Evolutionary conservation across 2,797 vertebrate genomes (phyloP).

Genomic region (Pterois miles): DNA sequence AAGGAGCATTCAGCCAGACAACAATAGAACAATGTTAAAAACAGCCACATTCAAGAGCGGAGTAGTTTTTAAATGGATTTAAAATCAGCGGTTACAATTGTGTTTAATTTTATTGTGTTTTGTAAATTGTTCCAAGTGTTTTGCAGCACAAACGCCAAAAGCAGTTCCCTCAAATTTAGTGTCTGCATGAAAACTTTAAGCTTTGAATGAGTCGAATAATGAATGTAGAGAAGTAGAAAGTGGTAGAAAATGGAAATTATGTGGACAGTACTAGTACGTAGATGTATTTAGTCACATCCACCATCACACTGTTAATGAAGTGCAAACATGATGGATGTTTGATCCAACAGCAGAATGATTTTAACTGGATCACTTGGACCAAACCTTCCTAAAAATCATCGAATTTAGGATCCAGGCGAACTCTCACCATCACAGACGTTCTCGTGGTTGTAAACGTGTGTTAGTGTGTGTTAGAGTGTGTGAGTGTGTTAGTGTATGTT

Average conservation of each 20-base stretch:
- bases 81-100: too few relatives aligned
- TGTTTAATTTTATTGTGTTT: too few relatives aligned
- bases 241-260: background rate
- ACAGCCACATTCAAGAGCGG: too few relatives aligned
- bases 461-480: constrained; percentile 12
- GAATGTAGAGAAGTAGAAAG: too few relatives aligned
- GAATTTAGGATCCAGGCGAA: background rate
- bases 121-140: too few relatives aligned
- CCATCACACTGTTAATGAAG: background rate
- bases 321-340: background rate
- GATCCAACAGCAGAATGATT: background rate
- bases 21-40: too few relatives aligned
- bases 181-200: too few relatives aligned
- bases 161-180: too few relatives aligned
- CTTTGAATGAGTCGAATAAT: too few relatives aligned
- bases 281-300: background rate
- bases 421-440: constrained; percentile 20
- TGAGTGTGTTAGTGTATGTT: background rate
- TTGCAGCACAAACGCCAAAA: too few relatives aligned
- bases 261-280: background rate
- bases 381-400: background rate
- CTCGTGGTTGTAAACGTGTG: constrained; percentile 30
- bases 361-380: background rate
- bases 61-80: too few relatives aligned
- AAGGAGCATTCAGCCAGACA: too few relatives aligned